Percentiles rank a stretch among this genome's conserved stretches.
Evolutionary conservation across 2,797 vertebrate genomes (phyloP).

Genomic region (Hypotaenidia okinawae): DNA sequence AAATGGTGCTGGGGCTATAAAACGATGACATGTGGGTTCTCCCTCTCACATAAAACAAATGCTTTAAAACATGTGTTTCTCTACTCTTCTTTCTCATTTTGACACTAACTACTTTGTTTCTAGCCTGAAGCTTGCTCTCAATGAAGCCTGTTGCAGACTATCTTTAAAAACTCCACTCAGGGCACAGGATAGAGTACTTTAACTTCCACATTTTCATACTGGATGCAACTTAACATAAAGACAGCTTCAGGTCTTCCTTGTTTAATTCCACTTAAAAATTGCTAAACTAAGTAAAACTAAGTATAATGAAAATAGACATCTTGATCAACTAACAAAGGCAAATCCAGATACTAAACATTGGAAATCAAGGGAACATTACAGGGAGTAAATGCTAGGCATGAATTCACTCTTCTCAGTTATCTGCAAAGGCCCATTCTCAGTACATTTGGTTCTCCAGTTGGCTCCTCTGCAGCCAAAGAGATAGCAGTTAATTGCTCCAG

Average conservation of each 20-base stretch:
- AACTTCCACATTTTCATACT: too few species aligned
- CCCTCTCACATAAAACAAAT: background rate
- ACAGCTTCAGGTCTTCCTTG: background rate
- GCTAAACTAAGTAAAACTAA: background rate
- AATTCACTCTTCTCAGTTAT: constrained; percentile 53
- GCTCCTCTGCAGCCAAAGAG: constrained; percentile 77
- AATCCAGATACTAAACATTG: background rate
- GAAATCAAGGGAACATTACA: background rate
- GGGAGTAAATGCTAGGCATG: constrained; percentile 45
- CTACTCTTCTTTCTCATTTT: background rate
- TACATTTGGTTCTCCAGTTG: constrained; percentile 25
- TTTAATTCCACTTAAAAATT: background rate
- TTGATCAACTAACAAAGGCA: background rate
- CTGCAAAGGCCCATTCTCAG: constrained; percentile 43
- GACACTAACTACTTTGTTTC: background rate
- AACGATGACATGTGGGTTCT: background rate
- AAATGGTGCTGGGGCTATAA: background rate
- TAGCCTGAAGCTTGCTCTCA: background rate
- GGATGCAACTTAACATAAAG: background rate
- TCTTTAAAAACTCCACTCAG: background rate
- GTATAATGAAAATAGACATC: background rate
- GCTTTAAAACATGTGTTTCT: background rate
- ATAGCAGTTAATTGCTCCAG: constrained; percentile 86
- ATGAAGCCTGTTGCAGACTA: background rate
- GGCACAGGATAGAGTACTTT: background rate